phyloP scores from a whole-genome alignment of 2,113 vertebrate genomes.

The Probosciger aterrimus region DNA sequence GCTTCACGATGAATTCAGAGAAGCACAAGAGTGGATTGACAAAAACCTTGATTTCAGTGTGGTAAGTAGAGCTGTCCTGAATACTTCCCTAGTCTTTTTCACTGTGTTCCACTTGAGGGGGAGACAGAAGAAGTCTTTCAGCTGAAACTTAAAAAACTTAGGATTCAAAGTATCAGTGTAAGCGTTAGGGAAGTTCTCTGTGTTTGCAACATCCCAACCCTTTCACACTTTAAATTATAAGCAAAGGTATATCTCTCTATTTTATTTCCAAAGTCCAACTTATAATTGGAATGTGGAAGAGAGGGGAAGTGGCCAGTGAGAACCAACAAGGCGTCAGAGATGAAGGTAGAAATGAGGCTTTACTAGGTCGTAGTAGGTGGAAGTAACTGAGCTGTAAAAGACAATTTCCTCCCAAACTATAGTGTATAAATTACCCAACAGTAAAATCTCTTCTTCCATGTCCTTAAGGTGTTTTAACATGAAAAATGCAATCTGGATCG shows the following conservation, averaged over 20 bases:
- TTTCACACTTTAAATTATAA: background rate
- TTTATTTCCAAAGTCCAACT: background rate
- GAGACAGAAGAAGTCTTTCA: background rate
- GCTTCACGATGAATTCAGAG: conserved; percentile 93
- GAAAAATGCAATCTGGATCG: background rate
- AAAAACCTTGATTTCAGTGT: conserved; percentile 95
- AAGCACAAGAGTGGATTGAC: conserved; percentile 95
- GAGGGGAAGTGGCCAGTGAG: background rate
- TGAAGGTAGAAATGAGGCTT: background rate
- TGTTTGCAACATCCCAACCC: background rate
- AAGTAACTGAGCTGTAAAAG: background rate
- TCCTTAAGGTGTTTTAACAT: background rate
- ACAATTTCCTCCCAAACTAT: background rate
- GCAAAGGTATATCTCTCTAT: background rate
- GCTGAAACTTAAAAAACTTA: background rate
- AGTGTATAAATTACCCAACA: background rate
- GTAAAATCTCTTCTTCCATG: background rate
- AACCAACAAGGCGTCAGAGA: background rate
- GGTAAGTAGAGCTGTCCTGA: conserved; percentile 74
- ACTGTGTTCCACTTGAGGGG: background rate
- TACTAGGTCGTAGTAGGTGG: background rate
- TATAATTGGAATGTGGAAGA: background rate
- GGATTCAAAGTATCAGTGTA: background rate
- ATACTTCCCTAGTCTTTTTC: background rate
- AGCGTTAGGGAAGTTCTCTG: background rate